These are phyloP conservation scores for Hirudinaria manillensis DNA, from an alignment of 2,888 invertebrate species.

Conservation along the genomic window DNA sequence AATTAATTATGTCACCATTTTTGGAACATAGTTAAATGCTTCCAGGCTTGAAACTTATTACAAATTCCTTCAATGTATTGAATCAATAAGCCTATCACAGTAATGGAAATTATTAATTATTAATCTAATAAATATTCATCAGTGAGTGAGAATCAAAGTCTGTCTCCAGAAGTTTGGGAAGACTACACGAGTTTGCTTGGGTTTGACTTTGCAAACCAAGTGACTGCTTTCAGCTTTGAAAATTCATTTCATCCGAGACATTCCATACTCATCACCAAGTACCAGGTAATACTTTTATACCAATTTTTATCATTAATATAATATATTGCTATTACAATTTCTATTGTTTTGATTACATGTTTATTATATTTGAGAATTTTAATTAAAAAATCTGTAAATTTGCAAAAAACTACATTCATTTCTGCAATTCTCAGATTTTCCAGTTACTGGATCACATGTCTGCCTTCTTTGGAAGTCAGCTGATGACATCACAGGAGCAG, in stretches of 20 bases:
- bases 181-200: not conserved
- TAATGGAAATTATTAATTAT: too few relatives aligned
- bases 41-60: too few relatives aligned
- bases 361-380: not conserved
- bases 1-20: too few relatives aligned
- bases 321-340: not conserved
- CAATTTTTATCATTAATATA: not conserved
- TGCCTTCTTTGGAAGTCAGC: not conserved
- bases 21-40: too few relatives aligned
- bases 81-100: too few relatives aligned
- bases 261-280: not conserved
- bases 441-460: not conserved
- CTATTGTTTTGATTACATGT: not conserved
- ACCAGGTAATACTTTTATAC: not conserved
- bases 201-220: not conserved
- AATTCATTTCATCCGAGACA: not conserved
- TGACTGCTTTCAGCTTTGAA: not conserved
- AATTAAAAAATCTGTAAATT: not conserved
- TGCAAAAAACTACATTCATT: too few relatives aligned
- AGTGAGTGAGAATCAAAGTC: not conserved
- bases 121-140: not conserved
- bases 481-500: not conserved
- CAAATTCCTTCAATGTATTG: too few relatives aligned
- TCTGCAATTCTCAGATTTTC: not conserved
- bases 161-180: conserved; percentile 1